Evolutionary conservation across 1,140 invertebrate genomes (phyloP), one percentile per base, ranked within the genome.

Genomic region (Hydropsyche tenuis): DNA sequence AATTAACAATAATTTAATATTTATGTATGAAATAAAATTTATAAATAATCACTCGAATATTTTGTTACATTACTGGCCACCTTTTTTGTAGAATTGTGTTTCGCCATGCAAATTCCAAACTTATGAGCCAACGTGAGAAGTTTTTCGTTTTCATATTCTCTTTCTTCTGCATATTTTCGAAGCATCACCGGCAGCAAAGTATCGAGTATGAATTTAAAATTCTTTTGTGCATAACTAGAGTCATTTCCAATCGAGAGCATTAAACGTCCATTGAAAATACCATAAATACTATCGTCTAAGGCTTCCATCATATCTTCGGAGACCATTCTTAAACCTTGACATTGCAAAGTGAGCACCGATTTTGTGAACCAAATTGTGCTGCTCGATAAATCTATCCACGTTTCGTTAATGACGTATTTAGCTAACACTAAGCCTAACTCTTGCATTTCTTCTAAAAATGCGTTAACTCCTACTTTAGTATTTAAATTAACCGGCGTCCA

Each of bases 21-120:
- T 25, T 60, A 25, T 23, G 6, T 14, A 7, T 60, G 9, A 12
- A 25, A 70, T 43, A 30, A 48, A 18, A 25, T 80, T 85, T 83
- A 86, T 82, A 86, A 84, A 81, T 86, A 86, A 80, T 86, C 85
- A 78, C 84, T 85, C 22, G 85, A 85, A 75, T 86, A 86, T 80
- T 85, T 85, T 79, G 85, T 84, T 79, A 86, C 83, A 80, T 85
- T 84, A 20, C 72, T 75, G 5, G 82, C 81, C 75, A 83, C 82
- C 77, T 82, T 85, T 78, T 83, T 82, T 75, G 81, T 78, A 60
- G 79, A 73, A 42, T 81, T 78, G 27, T 81, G 77, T 75, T 79
- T 82, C 16, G 69, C 42, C 12, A 66, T 75, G 42, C 48, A 70
- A 5, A 85, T 82, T 76, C 85, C 85, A 78, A 79, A 84, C 74